Base-by-base conservation (phyloP, 2,888 invertebrate species). In the Luffia ferchaultella region DNA sequence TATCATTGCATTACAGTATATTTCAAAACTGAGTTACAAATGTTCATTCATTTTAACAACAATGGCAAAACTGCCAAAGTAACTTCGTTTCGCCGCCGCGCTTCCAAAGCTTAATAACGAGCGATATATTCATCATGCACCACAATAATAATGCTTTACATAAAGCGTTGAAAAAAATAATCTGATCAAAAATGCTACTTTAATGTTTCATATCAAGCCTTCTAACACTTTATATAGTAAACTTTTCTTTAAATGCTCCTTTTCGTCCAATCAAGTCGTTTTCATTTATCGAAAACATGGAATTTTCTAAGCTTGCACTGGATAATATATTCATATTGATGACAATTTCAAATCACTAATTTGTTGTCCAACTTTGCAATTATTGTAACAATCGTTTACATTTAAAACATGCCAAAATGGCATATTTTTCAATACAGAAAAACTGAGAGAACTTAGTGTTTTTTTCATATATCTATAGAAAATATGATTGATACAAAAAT, bases 1-100 rank as follows among this genome's bases (percentile, higher is more conserved):
- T 54, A 53, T 54, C 66, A 69, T 71, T 70, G 72, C 70, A 75
- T 75, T 72, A 77, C 76, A 76, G 67, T 83, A 58, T 57, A 79
- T 82, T 79, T 83, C 76, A 72, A 80, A 80, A 78, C 73, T 76
- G 78, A 78, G 74, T 83, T 83, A 84, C 82, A 83, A 79, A 79
- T 74, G 68, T 76, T 71, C 60, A 68, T 63, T 56, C 67, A 73
- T 68, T 76, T 75, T 63, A 69, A 70, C 69, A 76, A 77, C 72
- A 71, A 68, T 68, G 73, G 71, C 73, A 66, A 69, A 65, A 67
- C 60, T 68, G 73, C 72, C 73, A 68, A 63, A 68, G 68, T 69
- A 75, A 70, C 69, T 69, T 67, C 67, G n/a, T 30, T 30, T 30
- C 58, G 60, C 70, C 67, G 60, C 65, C 61, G 62, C 65, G 65